phyloP scores from a whole-genome alignment of 2,113 vertebrate genomes.

The Hippoglossus stenolepis region DNA sequence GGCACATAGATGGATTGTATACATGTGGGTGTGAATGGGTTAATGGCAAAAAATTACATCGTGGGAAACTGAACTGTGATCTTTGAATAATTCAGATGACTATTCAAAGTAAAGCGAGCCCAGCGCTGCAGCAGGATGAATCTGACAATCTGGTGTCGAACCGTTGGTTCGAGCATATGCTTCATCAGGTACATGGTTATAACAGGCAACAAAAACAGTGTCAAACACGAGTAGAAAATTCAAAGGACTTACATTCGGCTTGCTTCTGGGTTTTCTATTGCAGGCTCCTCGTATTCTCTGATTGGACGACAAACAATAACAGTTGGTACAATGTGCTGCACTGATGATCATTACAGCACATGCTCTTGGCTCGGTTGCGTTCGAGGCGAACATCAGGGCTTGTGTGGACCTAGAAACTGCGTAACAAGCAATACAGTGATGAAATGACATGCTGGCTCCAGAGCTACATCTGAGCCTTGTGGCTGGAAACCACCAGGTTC shows the following conservation, averaged over 20 bases:
- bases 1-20: too few species aligned
- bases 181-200: too few species aligned
- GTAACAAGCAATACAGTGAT: neutral
- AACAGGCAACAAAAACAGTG: too few species aligned
- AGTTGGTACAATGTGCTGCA: conserved; percentile 1
- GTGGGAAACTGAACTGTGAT: too few species aligned
- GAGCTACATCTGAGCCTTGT: neutral
- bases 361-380: neutral
- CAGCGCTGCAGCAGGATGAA: neutral
- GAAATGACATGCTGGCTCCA: neutral
- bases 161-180: too few species aligned
- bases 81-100: too few species aligned
- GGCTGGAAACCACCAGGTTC: neutral
- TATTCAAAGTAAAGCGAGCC: too few species aligned
- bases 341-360: neutral
- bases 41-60: too few species aligned
- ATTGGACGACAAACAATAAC: conserved; percentile 35
- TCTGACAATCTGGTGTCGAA: neutral
- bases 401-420: neutral
- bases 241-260: conserved; percentile 94
- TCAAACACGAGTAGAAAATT: neutral
- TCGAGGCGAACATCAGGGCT: neutral
- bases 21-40: too few species aligned
- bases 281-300: conserved; percentile 89
- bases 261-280: conserved; percentile 96